Percentiles rank a stretch among this genome's conserved stretches.
phyloP scores from a whole-genome alignment of 2,113 vertebrate species.

The Holacanthus passer region DNA sequence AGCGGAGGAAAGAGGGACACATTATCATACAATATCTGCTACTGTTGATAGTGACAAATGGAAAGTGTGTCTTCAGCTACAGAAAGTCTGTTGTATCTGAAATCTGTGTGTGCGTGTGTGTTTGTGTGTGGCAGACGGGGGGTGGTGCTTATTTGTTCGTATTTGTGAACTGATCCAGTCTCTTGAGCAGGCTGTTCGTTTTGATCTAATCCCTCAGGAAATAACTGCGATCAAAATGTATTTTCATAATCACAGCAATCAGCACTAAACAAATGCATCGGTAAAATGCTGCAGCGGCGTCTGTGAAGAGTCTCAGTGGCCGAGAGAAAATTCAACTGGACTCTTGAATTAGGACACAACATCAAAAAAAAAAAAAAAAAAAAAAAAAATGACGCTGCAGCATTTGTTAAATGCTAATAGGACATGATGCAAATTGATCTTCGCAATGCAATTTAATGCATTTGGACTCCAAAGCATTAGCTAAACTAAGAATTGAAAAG shows the following conservation, averaged over 20 bases:
- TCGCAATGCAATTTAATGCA: slow-evolving; percentile 12
- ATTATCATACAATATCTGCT: background rate
- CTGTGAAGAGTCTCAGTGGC: background rate
- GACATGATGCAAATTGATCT: slow-evolving; percentile 10
- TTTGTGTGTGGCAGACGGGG: background rate
- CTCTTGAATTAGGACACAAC: background rate
- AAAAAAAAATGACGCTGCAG: background rate
- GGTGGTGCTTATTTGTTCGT: background rate
- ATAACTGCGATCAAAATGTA: background rate
- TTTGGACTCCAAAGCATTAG: slow-evolving; percentile 5
- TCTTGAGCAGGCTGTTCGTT: background rate
- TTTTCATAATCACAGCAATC: slow-evolving; percentile 13
- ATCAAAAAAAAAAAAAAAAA: too few relatives aligned
- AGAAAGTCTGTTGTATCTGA: background rate
- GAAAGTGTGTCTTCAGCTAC: background rate
- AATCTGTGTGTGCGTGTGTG: background rate
- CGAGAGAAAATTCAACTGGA: background rate
- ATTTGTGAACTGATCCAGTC: background rate
- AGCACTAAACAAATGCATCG: background rate
- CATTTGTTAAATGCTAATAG: slow-evolving; percentile 3
- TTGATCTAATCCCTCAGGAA: slow-evolving; percentile 18
- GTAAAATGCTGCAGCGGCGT: background rate
- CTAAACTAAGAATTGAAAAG: slow-evolving; percentile 21
- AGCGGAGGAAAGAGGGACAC: background rate
- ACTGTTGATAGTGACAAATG: background rate